Percentiles rank a stretch among this genome's conserved stretches.
Evolutionary conservation across 2,797 vertebrate species (phyloP).

Genomic region (Danio jaintianensis): DNA sequence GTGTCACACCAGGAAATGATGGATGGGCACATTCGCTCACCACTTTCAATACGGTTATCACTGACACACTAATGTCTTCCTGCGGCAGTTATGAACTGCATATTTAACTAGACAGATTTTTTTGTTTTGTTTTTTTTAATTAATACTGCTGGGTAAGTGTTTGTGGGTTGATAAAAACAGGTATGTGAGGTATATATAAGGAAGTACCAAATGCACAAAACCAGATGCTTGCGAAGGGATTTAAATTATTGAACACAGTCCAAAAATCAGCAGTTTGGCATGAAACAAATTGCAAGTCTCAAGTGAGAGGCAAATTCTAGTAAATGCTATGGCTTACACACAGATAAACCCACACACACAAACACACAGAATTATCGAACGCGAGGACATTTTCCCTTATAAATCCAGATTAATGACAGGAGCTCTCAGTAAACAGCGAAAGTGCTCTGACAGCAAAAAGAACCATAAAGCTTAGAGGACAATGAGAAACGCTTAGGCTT

Average conservation of each 20-base stretch:
- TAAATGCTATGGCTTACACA: constrained; percentile 38
- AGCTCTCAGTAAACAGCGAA: constrained; percentile 67
- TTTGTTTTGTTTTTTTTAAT: not conserved
- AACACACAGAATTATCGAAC: constrained; percentile 62
- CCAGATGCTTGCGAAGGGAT: constrained; percentile 60
- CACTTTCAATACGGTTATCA: constrained; percentile 29
- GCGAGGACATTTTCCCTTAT: constrained; percentile 67
- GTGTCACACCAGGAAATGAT: constrained; percentile 41
- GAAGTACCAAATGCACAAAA: constrained; percentile 55
- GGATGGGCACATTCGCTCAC: not conserved
- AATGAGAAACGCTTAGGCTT: constrained; percentile 59
- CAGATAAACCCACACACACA: constrained; percentile 47
- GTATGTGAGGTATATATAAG: constrained; percentile 1
- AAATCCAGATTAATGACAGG: constrained; percentile 71
- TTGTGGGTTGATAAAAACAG: not conserved
- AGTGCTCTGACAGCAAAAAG: constrained; percentile 69
- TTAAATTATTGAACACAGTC: constrained; percentile 17
- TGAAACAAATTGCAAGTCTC: constrained; percentile 65
- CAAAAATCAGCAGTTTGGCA: constrained; percentile 67
- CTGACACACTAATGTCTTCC: constrained; percentile 4
- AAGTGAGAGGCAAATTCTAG: constrained; percentile 61
- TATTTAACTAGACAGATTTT: not conserved
- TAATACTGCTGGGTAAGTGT: constrained; percentile 59
- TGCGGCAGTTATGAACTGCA: not conserved
- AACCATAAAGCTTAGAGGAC: constrained; percentile 56